Evolutionary conservation across 2,888 invertebrate species (phyloP).

Genomic region (Nomada lathburiana): DNA sequence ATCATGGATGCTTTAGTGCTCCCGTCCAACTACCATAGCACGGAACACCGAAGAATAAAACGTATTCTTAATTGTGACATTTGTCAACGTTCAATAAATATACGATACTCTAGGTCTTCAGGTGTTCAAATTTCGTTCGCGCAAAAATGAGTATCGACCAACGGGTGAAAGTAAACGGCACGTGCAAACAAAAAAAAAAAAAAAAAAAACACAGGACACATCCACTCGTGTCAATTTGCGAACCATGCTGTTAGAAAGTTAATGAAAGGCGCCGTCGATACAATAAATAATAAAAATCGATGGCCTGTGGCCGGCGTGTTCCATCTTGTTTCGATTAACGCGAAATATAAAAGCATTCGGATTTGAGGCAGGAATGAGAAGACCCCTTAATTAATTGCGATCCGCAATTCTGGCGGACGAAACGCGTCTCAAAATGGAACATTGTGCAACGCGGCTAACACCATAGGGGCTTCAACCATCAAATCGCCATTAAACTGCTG

Average conservation of each 20-base stretch:
- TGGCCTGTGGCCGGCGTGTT: not conserved
- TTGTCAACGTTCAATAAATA: too few relatives aligned
- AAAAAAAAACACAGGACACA: not conserved
- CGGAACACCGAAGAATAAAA: too few relatives aligned
- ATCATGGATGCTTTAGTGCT: not conserved
- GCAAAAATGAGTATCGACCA: not conserved
- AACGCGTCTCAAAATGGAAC: slow-evolving; percentile 50
- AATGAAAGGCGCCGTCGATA: not conserved
- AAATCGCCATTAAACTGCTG: slow-evolving; percentile 49
- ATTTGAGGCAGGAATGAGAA: too few relatives aligned
- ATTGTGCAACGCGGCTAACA: slow-evolving; percentile 67
- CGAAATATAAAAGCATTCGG: too few relatives aligned
- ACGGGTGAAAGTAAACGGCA: slow-evolving; percentile 12
- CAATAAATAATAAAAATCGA: not conserved
- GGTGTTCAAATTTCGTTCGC: too few relatives aligned
- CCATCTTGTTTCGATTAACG: not conserved
- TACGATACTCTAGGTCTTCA: too few relatives aligned
- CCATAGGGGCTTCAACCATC: slow-evolving; percentile 63
- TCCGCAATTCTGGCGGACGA: not conserved
- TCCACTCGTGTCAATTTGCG: not conserved
- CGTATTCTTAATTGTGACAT: too few relatives aligned
- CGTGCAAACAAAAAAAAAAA: not conserved
- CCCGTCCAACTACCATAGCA: too few relatives aligned
- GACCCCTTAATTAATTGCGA: too few relatives aligned
- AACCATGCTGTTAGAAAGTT: slow-evolving; percentile 3